Evolutionary conservation across 30 jellyfish, hydroid and myxozoan species (phyloP), one percentile per base, ranked within the genome.

Genomic region (Aurelia sp.): DNA sequence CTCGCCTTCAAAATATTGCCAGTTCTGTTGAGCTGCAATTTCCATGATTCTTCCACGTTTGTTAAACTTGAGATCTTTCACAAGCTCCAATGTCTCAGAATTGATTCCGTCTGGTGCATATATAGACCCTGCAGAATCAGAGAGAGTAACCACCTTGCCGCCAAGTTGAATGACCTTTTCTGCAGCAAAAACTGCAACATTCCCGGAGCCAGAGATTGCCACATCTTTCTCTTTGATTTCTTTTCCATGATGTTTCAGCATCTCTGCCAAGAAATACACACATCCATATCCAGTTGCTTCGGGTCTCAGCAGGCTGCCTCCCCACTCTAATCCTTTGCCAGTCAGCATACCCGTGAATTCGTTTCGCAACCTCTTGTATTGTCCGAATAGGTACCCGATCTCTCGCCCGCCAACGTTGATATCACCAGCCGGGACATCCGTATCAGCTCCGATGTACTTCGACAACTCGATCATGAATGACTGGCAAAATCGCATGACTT

Each of bases 351-450:
- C 98, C 35, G 96, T 91, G 74, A 91, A 91, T 69, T 86, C 96
- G 62, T 91, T 91, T 22, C 81, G 68, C 55, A 91, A 30, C 10
- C 98, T 90, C 60, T 91, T 91, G 88, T 91, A 91, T 84, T 91
- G 98, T 13, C 98, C 98, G 41, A 91, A 91, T 60, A 91, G 51
- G 66, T 75, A 91, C 13, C 98, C 98, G 51, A 91, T 86, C 75
- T 91, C 98, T 62, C 98, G 71, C 11, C 94, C 98, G 13, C 98
- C 98, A 52, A 91, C 98, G 44, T 91, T 91, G 78, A 91, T 91
- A 74, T 91, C 98, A 4, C 98, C 98, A 22, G 98, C 98, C 10
- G 98, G 98, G 30, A 91, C 98, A 81, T 91, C 98, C 27, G 98
- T 91, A 41, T 91, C 86, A 4, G 88, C 73, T 13, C 98, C 98